Base-by-base conservation (phyloP, 2,113 vertebrate species). In the Aegotheles bennettii region DNA sequence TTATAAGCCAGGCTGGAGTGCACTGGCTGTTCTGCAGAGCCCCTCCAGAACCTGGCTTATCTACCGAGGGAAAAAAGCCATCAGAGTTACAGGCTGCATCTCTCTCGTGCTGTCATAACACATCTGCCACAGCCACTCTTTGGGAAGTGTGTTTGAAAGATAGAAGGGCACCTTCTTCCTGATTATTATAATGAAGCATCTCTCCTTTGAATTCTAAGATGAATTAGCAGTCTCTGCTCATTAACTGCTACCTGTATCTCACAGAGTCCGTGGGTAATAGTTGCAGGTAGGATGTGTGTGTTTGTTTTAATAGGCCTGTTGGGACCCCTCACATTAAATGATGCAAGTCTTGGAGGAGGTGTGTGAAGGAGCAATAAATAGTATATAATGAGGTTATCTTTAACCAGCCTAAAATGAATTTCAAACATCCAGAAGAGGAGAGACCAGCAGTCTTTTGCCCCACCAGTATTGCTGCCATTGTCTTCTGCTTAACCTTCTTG, bases 161-260 rank as follows among this genome's bases (percentile, higher is more conserved):
- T 3, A 42, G 73, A 91, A 95, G 87, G 93, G 53, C 82, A 91
- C 65, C 65, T 94, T 93, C 63, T 61, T 57, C 63, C n/a, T 93
- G 54, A 47, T 87, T 43, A 9, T 45, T 65, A 0, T 9, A 77
- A 67, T 6, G 1, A 57, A 73, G 51, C 4, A 0, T 71, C 42
- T 60, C 76, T 79, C 68, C 75, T 84, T 79, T 56, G 87, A 50
- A 26, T 63, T 53, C 26, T 2, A 54, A 89, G 71, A 70, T 42
- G 73, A 88, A 91, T 96, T 76, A 92, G 81, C 77, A 68, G 87
- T 50, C 63, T 74, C 33, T 89, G 82, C 92, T 97, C 85, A 15
- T 95, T 95, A 92, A 4, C n/a, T 54, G 82, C 84, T 92, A 6
- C 70, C 71, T 61, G 3, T 73, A 40, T 70, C 64, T 84, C 15